A percentile compares a stretch with the other conserved stretches of the same genome.
Conservation (phyloP, 2,113 vertebrate species). For the Hystrix brachyura region DNA sequence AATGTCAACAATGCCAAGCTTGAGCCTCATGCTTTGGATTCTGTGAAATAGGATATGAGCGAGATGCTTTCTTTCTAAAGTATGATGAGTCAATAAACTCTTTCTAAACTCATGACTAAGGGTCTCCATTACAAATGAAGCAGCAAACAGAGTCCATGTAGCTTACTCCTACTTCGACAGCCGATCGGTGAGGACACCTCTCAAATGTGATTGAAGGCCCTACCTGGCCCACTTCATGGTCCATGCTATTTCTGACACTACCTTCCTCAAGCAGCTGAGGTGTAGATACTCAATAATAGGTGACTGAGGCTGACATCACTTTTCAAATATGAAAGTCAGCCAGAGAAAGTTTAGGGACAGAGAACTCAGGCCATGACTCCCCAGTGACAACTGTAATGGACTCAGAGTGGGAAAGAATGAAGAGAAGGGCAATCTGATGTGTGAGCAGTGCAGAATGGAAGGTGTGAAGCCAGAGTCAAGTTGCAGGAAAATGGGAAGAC, state of each 20-base stretch:
- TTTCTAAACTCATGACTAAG: conserved; percentile 26
- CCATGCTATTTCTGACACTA: neutral
- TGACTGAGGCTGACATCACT: conserved; percentile 51
- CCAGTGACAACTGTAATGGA: neutral
- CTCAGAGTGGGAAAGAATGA: neutral
- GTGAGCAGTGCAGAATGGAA: neutral
- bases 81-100: neutral
- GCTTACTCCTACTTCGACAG: neutral
- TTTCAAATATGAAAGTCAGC: neutral
- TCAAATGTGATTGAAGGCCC: neutral
- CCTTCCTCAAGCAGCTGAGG: neutral
- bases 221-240: neutral
- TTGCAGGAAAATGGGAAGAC: neutral
- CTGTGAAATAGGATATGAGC: neutral
- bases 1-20: neutral
- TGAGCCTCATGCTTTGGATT: neutral
- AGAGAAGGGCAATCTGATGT: neutral
- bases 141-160: neutral
- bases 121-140: neutral
- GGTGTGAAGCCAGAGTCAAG: neutral
- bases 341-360: neutral
- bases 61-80: conserved; percentile 45
- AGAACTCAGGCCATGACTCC: neutral
- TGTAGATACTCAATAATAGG: neutral
- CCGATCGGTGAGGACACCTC: neutral